Percentiles rank a stretch among this genome's conserved stretches.
Conservation (phyloP, 2,888 invertebrate genomes). For the Andricus quercusramuli region DNA sequence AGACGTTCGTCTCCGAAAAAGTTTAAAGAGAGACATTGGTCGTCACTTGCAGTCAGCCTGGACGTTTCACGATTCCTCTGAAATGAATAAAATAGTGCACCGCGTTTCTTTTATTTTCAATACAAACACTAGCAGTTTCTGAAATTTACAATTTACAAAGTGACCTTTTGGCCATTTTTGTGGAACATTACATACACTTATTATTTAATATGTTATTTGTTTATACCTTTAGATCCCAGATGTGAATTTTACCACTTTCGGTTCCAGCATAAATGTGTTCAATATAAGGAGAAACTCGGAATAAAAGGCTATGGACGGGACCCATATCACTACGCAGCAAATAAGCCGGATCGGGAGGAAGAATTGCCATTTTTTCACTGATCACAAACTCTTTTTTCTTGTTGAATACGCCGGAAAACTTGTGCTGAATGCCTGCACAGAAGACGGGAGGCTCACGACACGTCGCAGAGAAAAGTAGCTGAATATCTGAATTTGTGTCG, state of each 20-base stretch:
- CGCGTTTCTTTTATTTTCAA: too few relatives aligned
- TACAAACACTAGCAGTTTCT: too few relatives aligned
- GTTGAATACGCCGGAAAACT: neutral
- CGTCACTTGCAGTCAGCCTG: slow-evolving; percentile 80
- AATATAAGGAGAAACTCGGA: slow-evolving; percentile 74
- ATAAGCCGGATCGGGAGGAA: slow-evolving; percentile 89
- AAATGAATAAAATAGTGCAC: slow-evolving; percentile 64
- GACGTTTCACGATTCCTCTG: slow-evolving; percentile 86
- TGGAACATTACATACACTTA: neutral
- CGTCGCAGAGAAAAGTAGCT: slow-evolving; percentile 45
- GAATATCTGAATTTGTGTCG: slow-evolving; percentile 40
- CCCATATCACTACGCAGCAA: slow-evolving; percentile 87
- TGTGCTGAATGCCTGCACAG: slow-evolving; percentile 46
- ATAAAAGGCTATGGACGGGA: slow-evolving; percentile 86
- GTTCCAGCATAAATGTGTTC: slow-evolving; percentile 87
- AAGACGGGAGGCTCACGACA: slow-evolving; percentile 61
- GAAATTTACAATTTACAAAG: neutral
- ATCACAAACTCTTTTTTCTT: neutral
- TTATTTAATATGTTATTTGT: slow-evolving; percentile 36
- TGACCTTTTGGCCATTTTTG: neutral
- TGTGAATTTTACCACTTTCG: slow-evolving; percentile 86
- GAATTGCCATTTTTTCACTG: slow-evolving; percentile 80
- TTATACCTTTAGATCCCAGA: slow-evolving; percentile 89
- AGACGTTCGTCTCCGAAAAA: slow-evolving; percentile 82
- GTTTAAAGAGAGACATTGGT: slow-evolving; percentile 83